Evolutionary conservation across 2,888 invertebrate species (phyloP), one percentile per base, ranked within the genome.

Genomic region (Ptilodon capucinus): DNA sequence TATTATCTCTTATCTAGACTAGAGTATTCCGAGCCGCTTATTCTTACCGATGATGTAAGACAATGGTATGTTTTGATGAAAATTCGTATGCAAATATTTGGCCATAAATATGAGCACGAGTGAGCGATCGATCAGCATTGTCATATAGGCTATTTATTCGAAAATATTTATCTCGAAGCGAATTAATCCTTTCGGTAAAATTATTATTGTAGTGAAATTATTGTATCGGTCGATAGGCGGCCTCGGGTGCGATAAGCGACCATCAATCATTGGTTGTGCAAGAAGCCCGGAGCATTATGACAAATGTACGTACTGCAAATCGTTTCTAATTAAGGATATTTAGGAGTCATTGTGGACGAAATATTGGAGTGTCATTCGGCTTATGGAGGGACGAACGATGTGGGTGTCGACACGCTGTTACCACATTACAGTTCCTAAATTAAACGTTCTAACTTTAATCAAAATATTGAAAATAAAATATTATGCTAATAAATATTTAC

Each of bases 261-360:
- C 78, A 90, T 90, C 90, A 79, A 90, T 90, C 90, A 86, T 74
- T 62, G 70, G 70, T 86, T 87, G 78, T 68, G 81, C 84, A 87
- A 86, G 56, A 62, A 61, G 66, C 67, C 68, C 68, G 66, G 67
- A 68, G 70, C 70, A 71, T 78, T 79, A 76, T 79, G 81, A 86
- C 79, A 78, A 84, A 86, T 79, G 78, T 68, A 70, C 62, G 71
- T 69, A 74, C 76, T 77, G 81, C 83, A 83, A 85, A 89, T 85
- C 81, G 84, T 79, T 85, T 79, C 82, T 87, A 89, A 89, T 91
- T 89, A 84, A 70, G 71, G 75, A 84, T 82, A 85, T 85, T 88
- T 84, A 82, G 79, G 80, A 88, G 84, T 87, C 84, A 87, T 85
- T 87, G 84, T 84, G 68, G 69, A 45, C 51, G 53, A 28, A 70